Evolutionary conservation across 2,113 vertebrate species (phyloP).

Genomic region (Percopsis transmontana): DNA sequence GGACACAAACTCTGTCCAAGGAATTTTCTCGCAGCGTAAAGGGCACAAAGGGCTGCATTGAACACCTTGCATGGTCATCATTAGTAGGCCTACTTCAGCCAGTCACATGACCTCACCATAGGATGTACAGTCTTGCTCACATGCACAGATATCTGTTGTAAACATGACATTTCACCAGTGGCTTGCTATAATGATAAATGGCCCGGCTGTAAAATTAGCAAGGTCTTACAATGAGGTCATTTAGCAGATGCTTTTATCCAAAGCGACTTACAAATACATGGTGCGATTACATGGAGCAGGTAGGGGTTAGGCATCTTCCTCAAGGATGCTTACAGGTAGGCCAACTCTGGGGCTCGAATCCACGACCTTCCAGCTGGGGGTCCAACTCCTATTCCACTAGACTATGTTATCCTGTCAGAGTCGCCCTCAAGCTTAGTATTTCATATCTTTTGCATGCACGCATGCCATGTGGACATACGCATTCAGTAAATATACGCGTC

Average conservation of each 20-base stretch:
- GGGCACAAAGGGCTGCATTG: slow-evolving; percentile 15
- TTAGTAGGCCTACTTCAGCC: background rate
- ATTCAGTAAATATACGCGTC: too few relatives aligned
- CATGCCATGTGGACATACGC: background rate
- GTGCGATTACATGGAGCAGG: too few relatives aligned
- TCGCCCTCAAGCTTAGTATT: background rate
- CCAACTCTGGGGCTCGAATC: too few relatives aligned
- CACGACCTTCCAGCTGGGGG: too few relatives aligned
- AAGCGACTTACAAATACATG: too few relatives aligned
- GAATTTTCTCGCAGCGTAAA: slow-evolving; percentile 34
- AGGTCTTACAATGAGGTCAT: too few relatives aligned
- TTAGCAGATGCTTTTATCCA: too few relatives aligned
- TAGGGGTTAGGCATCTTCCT: too few relatives aligned
- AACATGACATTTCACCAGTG: background rate
- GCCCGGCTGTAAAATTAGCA: background rate
- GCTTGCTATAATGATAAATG: background rate
- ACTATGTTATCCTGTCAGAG: background rate
- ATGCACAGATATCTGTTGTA: background rate
- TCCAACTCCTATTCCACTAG: too few relatives aligned
- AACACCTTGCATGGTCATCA: slow-evolving; percentile 11
- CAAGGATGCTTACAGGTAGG: too few relatives aligned
- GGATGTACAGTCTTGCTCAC: background rate
- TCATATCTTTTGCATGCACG: background rate
- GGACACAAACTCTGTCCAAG: slow-evolving; percentile 26
- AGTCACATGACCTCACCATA: slow-evolving; percentile 1